Conservation (phyloP, 2,797 vertebrate species). For the Silurus lanzhouensis region DNA sequence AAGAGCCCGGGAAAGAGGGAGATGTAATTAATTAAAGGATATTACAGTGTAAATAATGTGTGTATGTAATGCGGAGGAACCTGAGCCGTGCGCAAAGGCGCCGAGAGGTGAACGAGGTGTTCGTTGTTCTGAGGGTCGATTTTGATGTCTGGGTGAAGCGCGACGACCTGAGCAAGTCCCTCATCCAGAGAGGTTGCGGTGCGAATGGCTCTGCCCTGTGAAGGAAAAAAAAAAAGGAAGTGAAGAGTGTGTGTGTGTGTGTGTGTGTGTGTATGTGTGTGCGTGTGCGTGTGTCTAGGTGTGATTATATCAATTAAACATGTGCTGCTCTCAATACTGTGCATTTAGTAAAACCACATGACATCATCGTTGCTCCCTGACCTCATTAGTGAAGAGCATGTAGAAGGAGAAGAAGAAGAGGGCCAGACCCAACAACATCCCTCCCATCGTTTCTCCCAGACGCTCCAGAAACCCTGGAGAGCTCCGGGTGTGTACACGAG, state of each 20-base stretch:
- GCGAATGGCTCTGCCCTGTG: slow-evolving; percentile 84
- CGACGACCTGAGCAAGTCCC: slow-evolving; percentile 85
- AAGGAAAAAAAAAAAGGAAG: not conserved
- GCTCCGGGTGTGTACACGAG: slow-evolving; percentile 68
- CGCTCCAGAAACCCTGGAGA: slow-evolving; percentile 90
- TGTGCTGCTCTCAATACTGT: not conserved
- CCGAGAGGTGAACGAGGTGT: slow-evolving; percentile 83
- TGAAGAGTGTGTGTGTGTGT: not conserved
- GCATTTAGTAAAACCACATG: not conserved
- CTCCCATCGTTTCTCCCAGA: slow-evolving; percentile 86
- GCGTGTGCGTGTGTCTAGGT: not conserved
- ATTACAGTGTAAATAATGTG: not conserved
- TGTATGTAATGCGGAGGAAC: slow-evolving; percentile 63
- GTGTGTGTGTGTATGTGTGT: not conserved
- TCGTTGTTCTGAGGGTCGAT: slow-evolving; percentile 82
- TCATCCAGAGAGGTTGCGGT: slow-evolving; percentile 84
- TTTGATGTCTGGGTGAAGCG: slow-evolving; percentile 71
- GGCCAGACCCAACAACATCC: slow-evolving; percentile 81
- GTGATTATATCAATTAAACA: not conserved
- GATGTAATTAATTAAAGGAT: not conserved
- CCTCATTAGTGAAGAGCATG: slow-evolving; percentile 95
- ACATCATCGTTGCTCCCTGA: slow-evolving; percentile 44
- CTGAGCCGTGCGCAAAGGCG: slow-evolving; percentile 81
- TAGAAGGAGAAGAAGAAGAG: slow-evolving; percentile 88
- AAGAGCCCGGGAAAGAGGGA: not conserved